Percentiles rank a stretch among this genome's conserved stretches.
Conservation (phyloP, 2,113 vertebrate genomes). For the Ammodytes dubius region DNA sequence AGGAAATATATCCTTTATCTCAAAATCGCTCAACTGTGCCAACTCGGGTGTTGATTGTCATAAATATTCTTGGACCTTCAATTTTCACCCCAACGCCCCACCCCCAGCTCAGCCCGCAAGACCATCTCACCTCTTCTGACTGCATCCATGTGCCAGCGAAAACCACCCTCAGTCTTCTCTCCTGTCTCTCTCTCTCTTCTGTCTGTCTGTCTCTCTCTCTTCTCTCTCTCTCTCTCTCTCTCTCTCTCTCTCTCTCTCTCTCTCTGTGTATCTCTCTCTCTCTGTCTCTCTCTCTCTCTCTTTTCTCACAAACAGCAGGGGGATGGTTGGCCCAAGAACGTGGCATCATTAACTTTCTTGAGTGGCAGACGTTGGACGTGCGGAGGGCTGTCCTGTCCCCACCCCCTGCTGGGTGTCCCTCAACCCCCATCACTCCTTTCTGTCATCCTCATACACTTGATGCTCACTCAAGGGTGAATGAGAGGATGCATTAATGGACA, state of each 20-base stretch:
- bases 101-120: constrained; percentile 36
- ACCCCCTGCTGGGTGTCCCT: constrained; percentile 78
- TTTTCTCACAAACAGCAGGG: constrained; percentile 57
- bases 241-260: constrained; percentile 38
- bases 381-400: constrained; percentile 81
- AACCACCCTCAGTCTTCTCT: constrained; percentile 33
- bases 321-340: constrained; percentile 77
- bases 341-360: constrained; percentile 86
- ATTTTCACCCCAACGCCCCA: constrained; percentile 17
- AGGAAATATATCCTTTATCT: constrained; percentile 57
- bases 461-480: constrained; percentile 71
- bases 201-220: constrained; percentile 25
- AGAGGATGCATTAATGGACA: constrained; percentile 35
- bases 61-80: constrained; percentile 83
- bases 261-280: constrained; percentile 25
- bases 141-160: constrained; percentile 65
- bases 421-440: constrained; percentile 72
- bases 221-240: constrained; percentile 29
- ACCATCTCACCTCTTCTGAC: constrained; percentile 62
- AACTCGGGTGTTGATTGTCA: constrained; percentile 90
- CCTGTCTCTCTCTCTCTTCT: constrained; percentile 38
- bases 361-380: constrained; percentile 89
- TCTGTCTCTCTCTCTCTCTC: constrained; percentile 40
- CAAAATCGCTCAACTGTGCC: constrained; percentile 87
- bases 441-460: constrained; percentile 66